phyloP scores from a whole-genome alignment of 2,888 invertebrate species.

The Tetrapedia diversipes region DNA sequence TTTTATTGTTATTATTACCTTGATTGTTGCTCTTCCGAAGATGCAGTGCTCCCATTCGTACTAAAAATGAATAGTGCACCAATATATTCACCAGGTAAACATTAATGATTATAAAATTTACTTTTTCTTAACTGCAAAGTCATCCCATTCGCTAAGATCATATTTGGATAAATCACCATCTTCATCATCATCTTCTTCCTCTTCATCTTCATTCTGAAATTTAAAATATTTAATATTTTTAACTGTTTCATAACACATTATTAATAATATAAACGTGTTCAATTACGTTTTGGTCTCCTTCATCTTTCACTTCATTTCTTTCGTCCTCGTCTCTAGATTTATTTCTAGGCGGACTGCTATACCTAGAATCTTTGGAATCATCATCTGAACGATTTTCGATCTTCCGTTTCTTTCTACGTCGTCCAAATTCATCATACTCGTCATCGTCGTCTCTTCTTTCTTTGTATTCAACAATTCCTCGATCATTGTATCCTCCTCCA shows the following conservation, averaged over 20 bases:
- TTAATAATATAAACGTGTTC: background rate
- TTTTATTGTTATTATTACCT: constrained; percentile 74
- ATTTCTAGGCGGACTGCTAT: constrained; percentile 75
- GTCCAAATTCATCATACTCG: constrained; percentile 97
- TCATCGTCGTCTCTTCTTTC: constrained; percentile 92
- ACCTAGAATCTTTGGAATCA: constrained; percentile 79
- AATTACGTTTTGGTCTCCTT: constrained; percentile 67
- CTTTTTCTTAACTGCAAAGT: constrained; percentile 80
- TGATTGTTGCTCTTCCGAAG: constrained; percentile 75
- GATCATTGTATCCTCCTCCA: constrained; percentile 97
- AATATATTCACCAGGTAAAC: constrained; percentile 15
- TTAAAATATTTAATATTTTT: background rate
- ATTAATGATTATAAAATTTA: constrained; percentile 57
- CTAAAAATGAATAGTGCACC: constrained; percentile 68
- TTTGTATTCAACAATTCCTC: constrained; percentile 97
- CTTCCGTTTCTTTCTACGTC: constrained; percentile 85
- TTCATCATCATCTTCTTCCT: constrained; percentile 84
- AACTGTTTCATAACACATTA: background rate
- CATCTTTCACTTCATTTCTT: constrained; percentile 61
- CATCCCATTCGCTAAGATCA: constrained; percentile 85
- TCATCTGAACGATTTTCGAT: constrained; percentile 83
- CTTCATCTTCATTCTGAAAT: constrained; percentile 80
- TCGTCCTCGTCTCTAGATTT: constrained; percentile 75
- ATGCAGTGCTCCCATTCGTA: constrained; percentile 74
- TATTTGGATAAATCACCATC: constrained; percentile 85